phyloP scores from a whole-genome alignment of 2,113 vertebrate species.

The Salvelinus namaycush region DNA sequence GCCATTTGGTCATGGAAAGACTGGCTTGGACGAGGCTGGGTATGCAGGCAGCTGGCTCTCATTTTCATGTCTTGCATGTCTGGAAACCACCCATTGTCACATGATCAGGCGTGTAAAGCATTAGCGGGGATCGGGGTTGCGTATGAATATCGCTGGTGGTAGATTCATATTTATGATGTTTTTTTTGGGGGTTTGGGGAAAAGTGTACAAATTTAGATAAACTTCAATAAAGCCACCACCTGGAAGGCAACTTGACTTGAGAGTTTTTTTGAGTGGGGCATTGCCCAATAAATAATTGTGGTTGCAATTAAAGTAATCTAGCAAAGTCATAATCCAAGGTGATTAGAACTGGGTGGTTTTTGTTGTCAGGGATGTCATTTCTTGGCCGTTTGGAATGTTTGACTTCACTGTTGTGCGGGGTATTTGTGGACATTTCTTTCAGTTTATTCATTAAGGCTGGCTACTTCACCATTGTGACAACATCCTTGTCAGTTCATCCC shows the following conservation, averaged over 20 bases:
- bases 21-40: not conserved
- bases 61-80: conserved; percentile 5
- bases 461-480: not conserved
- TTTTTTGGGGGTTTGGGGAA: not conserved
- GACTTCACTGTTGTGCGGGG: not conserved
- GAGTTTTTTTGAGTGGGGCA: not conserved
- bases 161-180: not conserved
- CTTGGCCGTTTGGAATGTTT: conserved; percentile 1
- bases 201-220: not conserved
- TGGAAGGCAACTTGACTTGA: not conserved
- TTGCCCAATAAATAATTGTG: not conserved
- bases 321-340: not conserved
- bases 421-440: not conserved
- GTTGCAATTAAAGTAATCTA: too few species aligned
- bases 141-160: not conserved
- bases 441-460: not conserved
- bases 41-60: not conserved
- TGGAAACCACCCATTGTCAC: not conserved
- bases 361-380: not conserved
- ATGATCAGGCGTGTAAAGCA: not conserved
- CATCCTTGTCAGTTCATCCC: not conserved
- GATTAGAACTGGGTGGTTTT: not conserved
- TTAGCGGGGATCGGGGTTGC: not conserved
- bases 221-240: not conserved
- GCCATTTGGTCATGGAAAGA: conserved; percentile 5